Conservation (phyloP, 2,888 invertebrate genomes). For the Pristionchus japonicus region DNA sequence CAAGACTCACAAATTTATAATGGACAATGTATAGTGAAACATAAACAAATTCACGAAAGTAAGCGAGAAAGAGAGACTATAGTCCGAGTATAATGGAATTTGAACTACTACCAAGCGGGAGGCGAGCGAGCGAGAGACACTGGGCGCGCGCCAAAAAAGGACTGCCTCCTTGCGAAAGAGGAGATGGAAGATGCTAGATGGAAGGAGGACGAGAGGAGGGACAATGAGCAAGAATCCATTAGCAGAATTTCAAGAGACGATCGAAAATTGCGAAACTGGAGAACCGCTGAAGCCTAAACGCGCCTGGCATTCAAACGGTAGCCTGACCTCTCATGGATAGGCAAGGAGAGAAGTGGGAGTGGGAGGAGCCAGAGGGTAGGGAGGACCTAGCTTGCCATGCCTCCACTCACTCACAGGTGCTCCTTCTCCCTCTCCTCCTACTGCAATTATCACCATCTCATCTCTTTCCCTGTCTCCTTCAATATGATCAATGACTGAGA, state of each 20-base stretch:
- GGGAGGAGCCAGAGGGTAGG: not conserved
- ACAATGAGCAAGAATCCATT: not conserved
- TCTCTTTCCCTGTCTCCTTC: not conserved
- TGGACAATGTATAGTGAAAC: not conserved
- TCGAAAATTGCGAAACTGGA: not conserved
- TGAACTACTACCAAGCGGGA: not conserved
- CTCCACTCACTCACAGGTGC: not conserved
- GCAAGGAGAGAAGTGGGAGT: not conserved
- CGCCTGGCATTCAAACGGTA: not conserved
- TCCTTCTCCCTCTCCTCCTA: constrained; percentile 9
- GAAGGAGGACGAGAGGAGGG: not conserved
- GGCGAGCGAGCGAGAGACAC: not conserved
- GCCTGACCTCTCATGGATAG: not conserved
- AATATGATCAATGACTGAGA: not conserved
- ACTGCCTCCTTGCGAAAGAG: constrained; percentile 30
- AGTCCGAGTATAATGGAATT: not conserved
- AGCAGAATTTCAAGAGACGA: not conserved
- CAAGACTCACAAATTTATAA: too few relatives aligned
- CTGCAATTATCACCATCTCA: constrained; percentile 6
- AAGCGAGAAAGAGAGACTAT: too few relatives aligned
- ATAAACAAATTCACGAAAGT: not conserved
- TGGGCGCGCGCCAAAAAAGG: constrained; percentile 4
- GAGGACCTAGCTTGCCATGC: not conserved
- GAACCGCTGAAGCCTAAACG: not conserved
- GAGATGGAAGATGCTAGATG: not conserved